Evolutionary conservation across 2,113 vertebrate genomes (phyloP), one percentile per base, ranked within the genome.

Genomic region (Nyctibius bracteatus): DNA sequence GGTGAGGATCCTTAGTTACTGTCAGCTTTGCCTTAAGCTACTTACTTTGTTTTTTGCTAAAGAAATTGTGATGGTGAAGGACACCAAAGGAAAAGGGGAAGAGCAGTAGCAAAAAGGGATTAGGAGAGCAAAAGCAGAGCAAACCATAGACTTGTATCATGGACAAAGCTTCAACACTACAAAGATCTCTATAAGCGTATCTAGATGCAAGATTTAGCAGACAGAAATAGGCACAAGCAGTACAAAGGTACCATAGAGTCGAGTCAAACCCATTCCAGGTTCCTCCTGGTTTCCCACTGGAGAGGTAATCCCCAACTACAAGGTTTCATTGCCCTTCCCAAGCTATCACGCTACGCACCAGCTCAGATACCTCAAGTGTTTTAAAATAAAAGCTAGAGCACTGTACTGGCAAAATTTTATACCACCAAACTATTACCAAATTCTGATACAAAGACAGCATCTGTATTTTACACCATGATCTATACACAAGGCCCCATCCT

Each of bases 401-500:
- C 39, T 11, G 3, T 7, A 25, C 8, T 43, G 31, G 9, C 51
- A 92, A 81, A 67, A 7, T 27, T 51, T 25, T 33, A 33, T 19
- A 51, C 10, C 41, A 55, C 6, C 24, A 81, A 84, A 46, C 12
- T 25, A 20, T 21, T 23, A 30, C 22, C 31, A 63, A 61, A 39
- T 30, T 19, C 68, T 35, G 61, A 9, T 1, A 28, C 4, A 61
- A 63, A 57, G 19, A 14, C 4, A 78, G 9, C 6, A 11, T 4
- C 37, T 44, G 14, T 13, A 35, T 12, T 74, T 81, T 18, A 51
- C 12, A 28, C 31, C 1, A 0, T 7, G 12, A 24, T 18, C 39
- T 24, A 8, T 6, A 67, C 0, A 1, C 12, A 43, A 66, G 66
- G 24, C 7, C n/a, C 28, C 9, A 2, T 51, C 30, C 43, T 59